Conservation (phyloP, 2,888 invertebrate species). For the Tenodera sinensis region DNA sequence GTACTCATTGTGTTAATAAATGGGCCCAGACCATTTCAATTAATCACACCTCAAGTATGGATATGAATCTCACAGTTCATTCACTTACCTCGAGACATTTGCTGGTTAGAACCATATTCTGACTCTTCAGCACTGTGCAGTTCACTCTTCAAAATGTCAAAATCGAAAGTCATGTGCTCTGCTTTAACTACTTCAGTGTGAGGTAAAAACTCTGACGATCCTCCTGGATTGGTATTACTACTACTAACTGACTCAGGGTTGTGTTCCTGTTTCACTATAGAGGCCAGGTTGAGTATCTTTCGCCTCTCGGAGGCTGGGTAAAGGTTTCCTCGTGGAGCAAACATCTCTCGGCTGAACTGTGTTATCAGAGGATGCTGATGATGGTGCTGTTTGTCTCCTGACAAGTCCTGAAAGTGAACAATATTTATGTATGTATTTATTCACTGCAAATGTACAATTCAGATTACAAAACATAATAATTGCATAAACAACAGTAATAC, state of each 20-base stretch:
- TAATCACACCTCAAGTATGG: too few relatives aligned
- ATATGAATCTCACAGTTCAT: not conserved
- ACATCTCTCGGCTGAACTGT: conserved; percentile 62
- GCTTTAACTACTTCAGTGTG: not conserved
- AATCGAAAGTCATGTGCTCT: conserved; percentile 21
- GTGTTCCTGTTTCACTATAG: conserved; percentile 40
- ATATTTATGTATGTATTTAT: too few relatives aligned
- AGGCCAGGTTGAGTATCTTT: conserved; percentile 32
- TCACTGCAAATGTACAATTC: too few relatives aligned
- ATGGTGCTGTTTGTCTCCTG: not conserved
- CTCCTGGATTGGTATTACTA: not conserved
- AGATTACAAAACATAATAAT: too few relatives aligned
- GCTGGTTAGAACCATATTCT: not conserved
- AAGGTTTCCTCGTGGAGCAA: conserved; percentile 37
- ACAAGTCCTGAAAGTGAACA: not conserved
- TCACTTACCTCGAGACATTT: conserved; percentile 33
- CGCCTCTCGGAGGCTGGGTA: conserved; percentile 4
- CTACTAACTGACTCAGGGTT: conserved; percentile 33
- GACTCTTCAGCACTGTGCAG: conserved; percentile 21
- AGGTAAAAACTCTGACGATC: not conserved
- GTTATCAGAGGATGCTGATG: conserved; percentile 43
- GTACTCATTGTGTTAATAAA: too few relatives aligned
- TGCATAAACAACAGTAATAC: too few relatives aligned
- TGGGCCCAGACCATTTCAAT: too few relatives aligned
- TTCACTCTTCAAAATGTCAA: conserved; percentile 25